These are phyloP conservation scores for Drosophila elegans DNA, from an alignment of 1,140 invertebrate genomes.

Conservation along the genomic window DNA sequence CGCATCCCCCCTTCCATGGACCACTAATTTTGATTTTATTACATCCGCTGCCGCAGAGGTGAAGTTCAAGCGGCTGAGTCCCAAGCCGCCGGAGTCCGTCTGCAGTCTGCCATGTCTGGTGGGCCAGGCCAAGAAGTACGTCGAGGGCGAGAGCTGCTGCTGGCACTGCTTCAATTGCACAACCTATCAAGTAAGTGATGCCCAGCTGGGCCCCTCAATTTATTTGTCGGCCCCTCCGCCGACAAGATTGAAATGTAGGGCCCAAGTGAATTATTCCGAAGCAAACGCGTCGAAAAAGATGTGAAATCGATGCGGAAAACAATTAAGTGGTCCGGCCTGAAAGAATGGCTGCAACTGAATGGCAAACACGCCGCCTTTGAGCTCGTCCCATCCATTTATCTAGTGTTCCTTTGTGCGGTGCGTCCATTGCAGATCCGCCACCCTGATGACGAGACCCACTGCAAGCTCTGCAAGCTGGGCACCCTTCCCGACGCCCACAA, in stretches of 20 bases:
- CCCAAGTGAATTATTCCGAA: slow-evolving; percentile 43
- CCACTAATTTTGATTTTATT: neutral
- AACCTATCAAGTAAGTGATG: slow-evolving; percentile 91
- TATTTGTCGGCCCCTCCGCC: slow-evolving; percentile 54
- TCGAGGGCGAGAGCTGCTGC: slow-evolving; percentile 96
- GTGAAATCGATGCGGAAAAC: slow-evolving; percentile 15
- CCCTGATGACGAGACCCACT: slow-evolving; percentile 92
- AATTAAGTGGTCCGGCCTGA: slow-evolving; percentile 32
- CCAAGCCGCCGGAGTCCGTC: slow-evolving; percentile 93
- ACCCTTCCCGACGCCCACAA: slow-evolving; percentile 92
- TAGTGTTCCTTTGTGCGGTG: slow-evolving; percentile 18
- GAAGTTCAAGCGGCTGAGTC: slow-evolving; percentile 91
- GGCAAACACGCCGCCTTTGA: slow-evolving; percentile 22
- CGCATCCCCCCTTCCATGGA: neutral
- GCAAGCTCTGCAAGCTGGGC: slow-evolving; percentile 92
- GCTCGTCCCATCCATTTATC: slow-evolving; percentile 10
- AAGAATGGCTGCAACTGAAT: slow-evolving; percentile 41
- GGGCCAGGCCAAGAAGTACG: slow-evolving; percentile 95
- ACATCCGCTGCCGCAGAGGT: slow-evolving; percentile 87
- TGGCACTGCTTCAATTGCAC: slow-evolving; percentile 98
- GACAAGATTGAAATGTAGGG: slow-evolving; percentile 61
- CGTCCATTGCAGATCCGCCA: slow-evolving; percentile 89
- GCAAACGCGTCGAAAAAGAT: slow-evolving; percentile 5
- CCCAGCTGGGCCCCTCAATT: slow-evolving; percentile 54
- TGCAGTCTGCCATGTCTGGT: slow-evolving; percentile 94